phyloP scores from a whole-genome alignment of 2,113 vertebrate genomes.

The Tragulus kanchil region DNA sequence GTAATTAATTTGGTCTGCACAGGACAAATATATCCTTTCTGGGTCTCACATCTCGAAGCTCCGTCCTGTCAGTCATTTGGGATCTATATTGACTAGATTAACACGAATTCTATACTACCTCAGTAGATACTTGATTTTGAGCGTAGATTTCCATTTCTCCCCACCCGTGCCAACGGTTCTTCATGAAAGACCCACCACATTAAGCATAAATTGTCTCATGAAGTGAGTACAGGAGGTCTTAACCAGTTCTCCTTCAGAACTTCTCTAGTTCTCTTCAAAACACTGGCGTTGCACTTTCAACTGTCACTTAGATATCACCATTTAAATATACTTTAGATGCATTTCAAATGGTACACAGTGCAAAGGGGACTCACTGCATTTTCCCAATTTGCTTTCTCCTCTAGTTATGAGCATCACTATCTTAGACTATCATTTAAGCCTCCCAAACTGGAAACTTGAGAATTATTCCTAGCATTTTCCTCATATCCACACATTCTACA shows the following conservation, averaged over 20 bases:
- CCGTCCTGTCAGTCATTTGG: background rate
- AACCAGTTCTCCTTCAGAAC: background rate
- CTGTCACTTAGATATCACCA: background rate
- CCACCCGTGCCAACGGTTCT: background rate
- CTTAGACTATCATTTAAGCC: background rate
- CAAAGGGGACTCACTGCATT: background rate
- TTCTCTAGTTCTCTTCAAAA: background rate
- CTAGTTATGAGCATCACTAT: background rate
- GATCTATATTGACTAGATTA: background rate
- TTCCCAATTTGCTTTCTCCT: background rate
- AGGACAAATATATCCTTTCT: constrained; percentile 1
- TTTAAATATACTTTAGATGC: background rate
- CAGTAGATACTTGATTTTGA: constrained; percentile 7
- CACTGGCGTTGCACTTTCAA: background rate
- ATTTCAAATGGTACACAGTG: constrained; percentile 43
- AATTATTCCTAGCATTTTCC: constrained; percentile 36
- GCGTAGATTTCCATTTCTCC: background rate
- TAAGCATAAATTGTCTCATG: constrained; percentile 13
- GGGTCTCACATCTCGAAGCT: background rate
- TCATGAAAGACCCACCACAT: background rate
- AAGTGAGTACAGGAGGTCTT: background rate
- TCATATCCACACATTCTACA: background rate
- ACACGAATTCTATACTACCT: background rate
- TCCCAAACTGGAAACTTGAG: background rate
- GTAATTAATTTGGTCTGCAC: background rate